A percentile compares a stretch with the other conserved stretches of the same genome.
Conservation (phyloP, 2,113 vertebrate species). For the Ochotona curzoniae region DNA sequence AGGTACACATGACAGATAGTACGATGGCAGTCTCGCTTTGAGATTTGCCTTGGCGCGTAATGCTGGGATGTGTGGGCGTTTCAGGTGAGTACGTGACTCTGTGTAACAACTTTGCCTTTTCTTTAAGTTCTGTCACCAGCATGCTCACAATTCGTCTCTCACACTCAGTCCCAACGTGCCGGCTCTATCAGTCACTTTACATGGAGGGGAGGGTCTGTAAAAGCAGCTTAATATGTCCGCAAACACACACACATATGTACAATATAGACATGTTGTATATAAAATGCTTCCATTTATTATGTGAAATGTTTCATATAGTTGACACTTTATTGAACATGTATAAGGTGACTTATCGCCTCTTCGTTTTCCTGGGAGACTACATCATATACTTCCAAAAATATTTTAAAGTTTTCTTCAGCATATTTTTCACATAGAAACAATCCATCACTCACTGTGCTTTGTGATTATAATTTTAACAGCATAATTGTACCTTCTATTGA, state of each 20-base stretch:
- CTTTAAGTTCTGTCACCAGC: neutral
- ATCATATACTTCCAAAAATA: constrained; percentile 79
- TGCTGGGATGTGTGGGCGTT: neutral
- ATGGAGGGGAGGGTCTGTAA: neutral
- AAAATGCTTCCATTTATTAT: neutral
- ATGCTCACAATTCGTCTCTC: neutral
- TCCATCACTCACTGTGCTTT: constrained; percentile 84
- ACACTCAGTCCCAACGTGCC: neutral
- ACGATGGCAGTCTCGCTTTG: neutral
- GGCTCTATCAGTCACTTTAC: neutral
- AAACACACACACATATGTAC: neutral
- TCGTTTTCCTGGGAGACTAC: constrained; percentile 2
- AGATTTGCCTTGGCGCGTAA: neutral
- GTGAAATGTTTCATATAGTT: constrained; percentile 24
- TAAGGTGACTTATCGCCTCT: neutral
- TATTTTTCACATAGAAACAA: constrained; percentile 81
- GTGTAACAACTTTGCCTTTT: neutral
- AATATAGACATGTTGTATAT: neutral
- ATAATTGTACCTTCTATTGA: constrained; percentile 89
- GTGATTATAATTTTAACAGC: constrained; percentile 85
- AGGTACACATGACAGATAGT: neutral
- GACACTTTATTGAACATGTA: neutral
- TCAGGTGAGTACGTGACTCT: neutral
- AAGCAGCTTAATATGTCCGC: neutral
- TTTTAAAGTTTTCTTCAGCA: constrained; percentile 80